Percentiles rank a stretch among this genome's conserved stretches.
These are phyloP conservation scores for Synanthedon tipuliformis DNA, from an alignment of 2,888 invertebrate species.

Conservation along the genomic window DNA sequence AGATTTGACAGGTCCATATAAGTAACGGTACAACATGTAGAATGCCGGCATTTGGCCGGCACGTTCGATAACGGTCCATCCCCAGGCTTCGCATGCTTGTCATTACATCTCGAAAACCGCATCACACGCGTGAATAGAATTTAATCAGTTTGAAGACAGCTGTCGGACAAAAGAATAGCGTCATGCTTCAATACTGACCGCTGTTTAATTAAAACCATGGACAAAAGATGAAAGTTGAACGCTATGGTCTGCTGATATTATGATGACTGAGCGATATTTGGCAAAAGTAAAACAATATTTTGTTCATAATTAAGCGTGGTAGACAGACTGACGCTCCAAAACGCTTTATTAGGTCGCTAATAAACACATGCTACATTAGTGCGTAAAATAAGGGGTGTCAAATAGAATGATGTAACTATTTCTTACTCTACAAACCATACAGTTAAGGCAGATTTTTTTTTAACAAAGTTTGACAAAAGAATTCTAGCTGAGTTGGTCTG, in stretches of 20 bases:
- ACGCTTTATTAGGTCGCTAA: too few species aligned
- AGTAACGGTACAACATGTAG: slow-evolving; percentile 35
- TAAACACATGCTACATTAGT: too few species aligned
- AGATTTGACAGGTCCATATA: slow-evolving; percentile 13
- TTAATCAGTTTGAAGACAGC: slow-evolving; percentile 18
- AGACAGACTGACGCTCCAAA: too few species aligned
- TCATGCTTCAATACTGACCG: background rate
- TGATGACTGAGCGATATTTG: too few species aligned
- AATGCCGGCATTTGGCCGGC: slow-evolving; percentile 51
- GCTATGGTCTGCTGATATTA: background rate
- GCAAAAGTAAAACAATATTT: too few species aligned
- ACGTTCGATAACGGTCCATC: slow-evolving; percentile 50
- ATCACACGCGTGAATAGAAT: slow-evolving; percentile 30
- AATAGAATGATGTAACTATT: too few species aligned
- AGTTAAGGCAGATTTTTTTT: too few species aligned
- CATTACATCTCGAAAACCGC: slow-evolving; percentile 28
- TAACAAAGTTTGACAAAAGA: too few species aligned
- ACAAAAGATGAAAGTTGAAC: background rate
- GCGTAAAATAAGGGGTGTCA: too few species aligned
- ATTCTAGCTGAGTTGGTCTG: too few species aligned
- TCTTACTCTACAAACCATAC: too few species aligned
- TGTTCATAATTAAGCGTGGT: too few species aligned
- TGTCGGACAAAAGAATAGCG: background rate
- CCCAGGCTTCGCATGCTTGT: slow-evolving; percentile 34
- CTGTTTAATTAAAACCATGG: background rate